phyloP scores from a whole-genome alignment of 2,113 vertebrate genomes.

The Noctilio leporinus region DNA sequence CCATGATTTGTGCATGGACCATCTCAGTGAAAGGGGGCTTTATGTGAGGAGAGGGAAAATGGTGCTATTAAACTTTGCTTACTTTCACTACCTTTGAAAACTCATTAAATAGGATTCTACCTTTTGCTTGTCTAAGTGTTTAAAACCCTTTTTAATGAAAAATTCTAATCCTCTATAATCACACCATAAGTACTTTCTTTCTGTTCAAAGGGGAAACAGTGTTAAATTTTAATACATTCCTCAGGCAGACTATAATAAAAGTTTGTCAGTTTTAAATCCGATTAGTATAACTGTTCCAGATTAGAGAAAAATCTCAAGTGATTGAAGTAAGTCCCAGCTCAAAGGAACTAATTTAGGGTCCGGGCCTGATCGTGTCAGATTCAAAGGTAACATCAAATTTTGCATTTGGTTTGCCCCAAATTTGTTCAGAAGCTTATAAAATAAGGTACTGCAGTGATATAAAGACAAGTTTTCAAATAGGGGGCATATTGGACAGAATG shows the following conservation, averaged over 20 bases:
- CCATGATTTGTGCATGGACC: background rate
- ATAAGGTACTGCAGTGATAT: background rate
- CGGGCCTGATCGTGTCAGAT: background rate
- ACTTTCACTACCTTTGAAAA: slow-evolving; percentile 68
- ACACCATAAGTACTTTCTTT: slow-evolving; percentile 67
- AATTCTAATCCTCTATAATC: slow-evolving; percentile 74
- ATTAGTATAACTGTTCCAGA: slow-evolving; percentile 74
- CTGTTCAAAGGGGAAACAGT: slow-evolving; percentile 72
- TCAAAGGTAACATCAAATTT: slow-evolving; percentile 1
- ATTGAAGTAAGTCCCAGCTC: slow-evolving; percentile 46
- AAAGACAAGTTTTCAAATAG: background rate
- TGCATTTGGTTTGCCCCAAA: background rate
- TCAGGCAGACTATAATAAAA: slow-evolving; percentile 68
- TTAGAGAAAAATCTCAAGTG: slow-evolving; percentile 65
- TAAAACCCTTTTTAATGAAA: slow-evolving; percentile 77
- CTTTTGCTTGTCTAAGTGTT: slow-evolving; percentile 65
- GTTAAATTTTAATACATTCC: slow-evolving; percentile 72
- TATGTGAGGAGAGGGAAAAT: slow-evolving; percentile 26
- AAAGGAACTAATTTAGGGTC: slow-evolving; percentile 2
- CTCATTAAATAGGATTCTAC: slow-evolving; percentile 70
- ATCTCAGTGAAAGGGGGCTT: slow-evolving; percentile 45
- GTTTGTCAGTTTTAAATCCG: slow-evolving; percentile 68
- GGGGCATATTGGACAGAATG: background rate
- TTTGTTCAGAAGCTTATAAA: background rate
- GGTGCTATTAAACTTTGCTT: slow-evolving; percentile 34